phyloP scores from a whole-genome alignment of 2,113 vertebrate species.

The Mastomys natalensis region DNA sequence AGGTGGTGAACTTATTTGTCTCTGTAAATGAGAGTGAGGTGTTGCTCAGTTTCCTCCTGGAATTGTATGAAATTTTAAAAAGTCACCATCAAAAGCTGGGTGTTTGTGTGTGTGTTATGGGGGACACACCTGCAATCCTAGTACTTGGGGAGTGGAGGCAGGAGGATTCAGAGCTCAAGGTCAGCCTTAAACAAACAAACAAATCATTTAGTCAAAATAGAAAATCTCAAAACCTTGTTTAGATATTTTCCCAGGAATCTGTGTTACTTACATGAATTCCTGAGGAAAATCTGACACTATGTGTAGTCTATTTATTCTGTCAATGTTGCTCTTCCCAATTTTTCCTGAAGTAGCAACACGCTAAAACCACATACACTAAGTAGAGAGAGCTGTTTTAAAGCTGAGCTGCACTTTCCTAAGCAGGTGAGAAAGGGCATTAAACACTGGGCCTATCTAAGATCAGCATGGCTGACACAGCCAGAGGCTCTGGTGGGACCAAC shows the following conservation, averaged over 20 bases:
- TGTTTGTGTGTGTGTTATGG: neutral
- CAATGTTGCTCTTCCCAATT: neutral
- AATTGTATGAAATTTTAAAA: neutral
- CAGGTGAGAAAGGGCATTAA: neutral
- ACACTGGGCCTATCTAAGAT: neutral
- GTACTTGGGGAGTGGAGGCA: neutral
- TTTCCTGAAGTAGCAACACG: constrained; percentile 31
- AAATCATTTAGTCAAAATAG: neutral
- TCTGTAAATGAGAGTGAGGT: neutral
- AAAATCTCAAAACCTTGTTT: neutral
- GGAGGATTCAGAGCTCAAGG: neutral
- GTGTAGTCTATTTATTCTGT: neutral
- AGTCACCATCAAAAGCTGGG: neutral
- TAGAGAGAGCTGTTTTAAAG: neutral
- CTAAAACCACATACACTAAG: neutral
- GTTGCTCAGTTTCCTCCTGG: neutral
- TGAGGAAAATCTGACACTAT: neutral
- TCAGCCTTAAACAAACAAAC: neutral
- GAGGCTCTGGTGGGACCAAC: neutral
- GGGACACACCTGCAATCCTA: neutral
- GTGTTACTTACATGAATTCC: neutral
- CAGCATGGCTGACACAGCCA: neutral
- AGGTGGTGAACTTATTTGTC: neutral
- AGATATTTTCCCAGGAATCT: neutral
- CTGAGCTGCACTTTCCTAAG: neutral